These are phyloP conservation scores for Steatocranus sp. DNA, from an alignment of 2,797 vertebrate genomes.

Conservation along the genomic window DNA sequence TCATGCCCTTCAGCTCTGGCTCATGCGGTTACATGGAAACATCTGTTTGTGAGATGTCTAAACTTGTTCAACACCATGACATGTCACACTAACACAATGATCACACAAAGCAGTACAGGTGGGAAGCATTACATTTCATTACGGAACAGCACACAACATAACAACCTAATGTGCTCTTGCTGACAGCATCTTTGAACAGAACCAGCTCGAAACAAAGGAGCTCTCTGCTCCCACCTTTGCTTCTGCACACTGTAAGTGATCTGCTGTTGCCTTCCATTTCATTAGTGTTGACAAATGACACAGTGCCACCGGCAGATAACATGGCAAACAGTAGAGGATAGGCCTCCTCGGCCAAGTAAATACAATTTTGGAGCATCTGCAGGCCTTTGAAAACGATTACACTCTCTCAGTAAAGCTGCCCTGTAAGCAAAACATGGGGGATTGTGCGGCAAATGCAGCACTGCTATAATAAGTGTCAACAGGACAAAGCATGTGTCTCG, in stretches of 20 bases:
- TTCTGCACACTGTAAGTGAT: conserved; percentile 35
- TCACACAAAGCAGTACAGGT: conserved; percentile 34
- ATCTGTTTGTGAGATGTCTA: conserved; percentile 9
- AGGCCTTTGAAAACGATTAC: conserved; percentile 13
- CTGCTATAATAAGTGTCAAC: conserved; percentile 22
- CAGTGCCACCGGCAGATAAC: conserved; percentile 46
- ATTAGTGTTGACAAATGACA: conserved; percentile 65
- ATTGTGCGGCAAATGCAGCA: conserved; percentile 7
- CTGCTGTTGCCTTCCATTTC: conserved; percentile 41
- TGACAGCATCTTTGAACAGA: conserved; percentile 55
- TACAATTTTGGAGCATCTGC: conserved; percentile 37
- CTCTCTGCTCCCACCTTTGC: conserved; percentile 25
- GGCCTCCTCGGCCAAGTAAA: conserved; percentile 35
- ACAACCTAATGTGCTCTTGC: conserved; percentile 13
- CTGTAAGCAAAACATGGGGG: conserved; percentile 14
- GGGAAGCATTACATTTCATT: conserved; percentile 38
- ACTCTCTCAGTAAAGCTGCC: conserved; percentile 10
- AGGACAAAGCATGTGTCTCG: not conserved
- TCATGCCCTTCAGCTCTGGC: not conserved
- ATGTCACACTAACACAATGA: conserved; percentile 29
- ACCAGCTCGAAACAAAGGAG: conserved; percentile 46
- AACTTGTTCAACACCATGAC: conserved; percentile 36
- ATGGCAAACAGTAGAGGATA: conserved; percentile 35
- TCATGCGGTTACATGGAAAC: conserved; percentile 9
- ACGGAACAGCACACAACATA: conserved; percentile 42